Evolutionary conservation across 2,888 invertebrate genomes (phyloP).

Genomic region (Cantharis rustica): DNA sequence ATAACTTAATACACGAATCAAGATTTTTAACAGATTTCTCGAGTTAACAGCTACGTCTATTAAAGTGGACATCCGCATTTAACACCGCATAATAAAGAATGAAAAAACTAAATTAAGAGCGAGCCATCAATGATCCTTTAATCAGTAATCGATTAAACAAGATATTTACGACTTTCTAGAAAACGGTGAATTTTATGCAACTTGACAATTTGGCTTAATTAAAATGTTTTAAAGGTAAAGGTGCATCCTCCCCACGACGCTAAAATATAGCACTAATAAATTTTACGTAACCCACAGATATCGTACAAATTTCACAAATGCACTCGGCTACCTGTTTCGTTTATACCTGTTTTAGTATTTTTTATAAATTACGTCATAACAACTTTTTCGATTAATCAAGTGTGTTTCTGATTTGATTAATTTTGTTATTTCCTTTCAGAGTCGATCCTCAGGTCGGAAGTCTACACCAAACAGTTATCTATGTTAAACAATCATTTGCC

Average conservation of each 20-base stretch:
- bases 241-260: slow-evolving; percentile 19
- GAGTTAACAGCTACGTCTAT: slow-evolving; percentile 5
- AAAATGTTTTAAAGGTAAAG: slow-evolving; percentile 28
- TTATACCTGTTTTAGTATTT: neutral
- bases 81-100: neutral
- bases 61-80: neutral
- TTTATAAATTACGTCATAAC: neutral
- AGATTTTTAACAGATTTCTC: slow-evolving; percentile 10
- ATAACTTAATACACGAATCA: slow-evolving; percentile 7
- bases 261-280: slow-evolving; percentile 29
- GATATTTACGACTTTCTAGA: slow-evolving; percentile 4
- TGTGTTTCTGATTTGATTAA: neutral
- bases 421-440: slow-evolving; percentile 14
- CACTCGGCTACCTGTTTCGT: slow-evolving; percentile 7
- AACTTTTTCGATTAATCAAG: neutral
- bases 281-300: slow-evolving; percentile 19
- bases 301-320: slow-evolving; percentile 13
- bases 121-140: slow-evolving; percentile 10
- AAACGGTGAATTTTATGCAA: slow-evolving; percentile 10
- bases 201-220: slow-evolving; percentile 25
- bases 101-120: neutral
- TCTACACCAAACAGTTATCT: slow-evolving; percentile 45
- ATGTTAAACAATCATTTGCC: slow-evolving; percentile 37
- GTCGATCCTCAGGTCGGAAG: slow-evolving; percentile 42
- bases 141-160: neutral